Evolutionary conservation across 1,140 invertebrate genomes (phyloP).

Genomic region (Aradophagus sp.): DNA sequence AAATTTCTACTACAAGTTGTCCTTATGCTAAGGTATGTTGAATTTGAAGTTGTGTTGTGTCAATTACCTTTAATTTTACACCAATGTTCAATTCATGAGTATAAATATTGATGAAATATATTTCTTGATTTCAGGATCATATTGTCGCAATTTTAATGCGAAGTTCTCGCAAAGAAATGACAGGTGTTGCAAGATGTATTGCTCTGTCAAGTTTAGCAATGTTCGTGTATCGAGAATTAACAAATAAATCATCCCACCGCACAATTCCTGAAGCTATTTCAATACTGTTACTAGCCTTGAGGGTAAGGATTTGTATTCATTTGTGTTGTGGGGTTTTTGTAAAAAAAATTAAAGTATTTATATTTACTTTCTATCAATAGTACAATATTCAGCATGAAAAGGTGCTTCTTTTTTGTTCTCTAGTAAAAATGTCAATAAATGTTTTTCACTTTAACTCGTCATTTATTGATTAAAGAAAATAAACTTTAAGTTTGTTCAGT

Average conservation of each 20-base stretch:
- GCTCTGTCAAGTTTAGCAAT: conserved; percentile 91
- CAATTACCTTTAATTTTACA: too few species aligned
- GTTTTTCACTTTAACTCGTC: too few species aligned
- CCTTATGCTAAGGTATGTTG: conserved; percentile 90
- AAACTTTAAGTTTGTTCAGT: too few species aligned
- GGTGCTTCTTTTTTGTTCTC: too few species aligned
- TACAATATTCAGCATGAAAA: too few species aligned
- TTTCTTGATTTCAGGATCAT: conserved; percentile 81
- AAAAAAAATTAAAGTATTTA: background rate
- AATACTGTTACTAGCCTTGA: conserved; percentile 90
- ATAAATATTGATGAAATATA: too few species aligned
- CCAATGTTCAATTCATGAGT: too few species aligned
- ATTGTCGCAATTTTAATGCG: conserved; percentile 90
- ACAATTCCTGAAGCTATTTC: conserved; percentile 88
- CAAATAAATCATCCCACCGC: conserved; percentile 79
- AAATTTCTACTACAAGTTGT: conserved; percentile 82
- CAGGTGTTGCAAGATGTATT: conserved; percentile 90
- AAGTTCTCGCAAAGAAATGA: conserved; percentile 90
- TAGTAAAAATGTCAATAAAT: too few species aligned
- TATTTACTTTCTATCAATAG: too few species aligned
- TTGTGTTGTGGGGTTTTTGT: too few species aligned
- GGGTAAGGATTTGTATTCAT: conserved; percentile 67
- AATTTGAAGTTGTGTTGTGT: too few species aligned
- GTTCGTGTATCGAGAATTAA: conserved; percentile 86
- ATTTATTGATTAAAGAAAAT: too few species aligned